phyloP scores from a whole-genome alignment of 2,888 invertebrate species.

The Stegophylla sp. region DNA sequence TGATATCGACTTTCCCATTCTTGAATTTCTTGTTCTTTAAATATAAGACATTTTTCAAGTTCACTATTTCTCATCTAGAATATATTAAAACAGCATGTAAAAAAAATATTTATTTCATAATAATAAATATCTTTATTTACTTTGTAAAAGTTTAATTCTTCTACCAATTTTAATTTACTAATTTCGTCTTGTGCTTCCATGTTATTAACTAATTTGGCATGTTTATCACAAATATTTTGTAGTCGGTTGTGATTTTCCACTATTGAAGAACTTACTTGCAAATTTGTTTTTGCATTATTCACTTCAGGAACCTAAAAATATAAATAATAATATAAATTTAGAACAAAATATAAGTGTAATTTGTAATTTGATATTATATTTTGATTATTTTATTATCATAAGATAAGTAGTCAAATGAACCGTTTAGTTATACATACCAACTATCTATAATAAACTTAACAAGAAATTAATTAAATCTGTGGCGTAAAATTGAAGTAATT shows the following conservation, averaged over 20 bases:
- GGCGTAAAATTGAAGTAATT: too few relatives aligned
- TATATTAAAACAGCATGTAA: neutral
- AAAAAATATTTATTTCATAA: neutral
- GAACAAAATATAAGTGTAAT: too few relatives aligned
- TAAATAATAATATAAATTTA: constrained; percentile 20
- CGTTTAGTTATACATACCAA: too few relatives aligned
- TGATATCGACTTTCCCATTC: constrained; percentile 35
- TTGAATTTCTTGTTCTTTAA: constrained; percentile 37
- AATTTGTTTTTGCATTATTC: constrained; percentile 3
- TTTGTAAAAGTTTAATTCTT: constrained; percentile 46
- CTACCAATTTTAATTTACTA: constrained; percentile 35
- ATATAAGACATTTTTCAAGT: constrained; percentile 27
- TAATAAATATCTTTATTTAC: neutral
- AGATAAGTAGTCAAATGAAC: too few relatives aligned
- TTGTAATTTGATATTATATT: too few relatives aligned
- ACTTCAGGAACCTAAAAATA: constrained; percentile 38
- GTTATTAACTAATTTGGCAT: constrained; percentile 29
- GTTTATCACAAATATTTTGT: constrained; percentile 16
- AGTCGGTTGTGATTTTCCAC: constrained; percentile 34
- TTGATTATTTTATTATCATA: too few relatives aligned
- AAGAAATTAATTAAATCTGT: too few relatives aligned
- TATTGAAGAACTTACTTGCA: neutral
- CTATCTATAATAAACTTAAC: too few relatives aligned
- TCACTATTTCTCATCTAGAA: constrained; percentile 37
- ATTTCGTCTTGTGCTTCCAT: neutral